Evolutionary conservation across 2,888 invertebrate species (phyloP).

Genomic region (Heliconius charithonia): DNA sequence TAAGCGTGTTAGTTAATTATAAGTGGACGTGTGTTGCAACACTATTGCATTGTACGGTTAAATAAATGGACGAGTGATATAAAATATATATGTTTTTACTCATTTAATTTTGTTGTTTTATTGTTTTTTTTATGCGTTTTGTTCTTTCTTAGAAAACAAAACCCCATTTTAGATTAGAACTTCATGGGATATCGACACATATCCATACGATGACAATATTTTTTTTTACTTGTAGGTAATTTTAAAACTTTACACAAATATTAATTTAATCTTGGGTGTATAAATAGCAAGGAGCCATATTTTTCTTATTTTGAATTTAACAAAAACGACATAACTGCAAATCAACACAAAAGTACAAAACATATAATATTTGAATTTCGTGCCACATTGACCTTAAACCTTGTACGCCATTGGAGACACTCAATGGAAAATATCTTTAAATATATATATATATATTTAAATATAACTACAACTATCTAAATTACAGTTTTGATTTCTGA

Average conservation of each 20-base stretch:
- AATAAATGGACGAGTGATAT: constrained; percentile 77
- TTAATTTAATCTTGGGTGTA: not conserved
- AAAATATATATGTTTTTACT: constrained; percentile 82
- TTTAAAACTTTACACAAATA: not conserved
- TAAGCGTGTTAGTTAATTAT: constrained; percentile 53
- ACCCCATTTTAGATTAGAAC: no score
- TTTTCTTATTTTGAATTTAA: not conserved
- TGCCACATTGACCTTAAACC: no score
- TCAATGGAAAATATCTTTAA: no score
- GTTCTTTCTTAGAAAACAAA: not conserved
- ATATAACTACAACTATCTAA: no score
- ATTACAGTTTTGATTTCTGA: no score
- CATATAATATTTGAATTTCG: no score
- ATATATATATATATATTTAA: no score
- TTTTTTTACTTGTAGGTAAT: not conserved
- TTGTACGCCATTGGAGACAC: no score
- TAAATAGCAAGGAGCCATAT: not conserved
- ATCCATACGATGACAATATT: no score
- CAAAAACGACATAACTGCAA: not conserved
- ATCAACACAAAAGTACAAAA: no score
- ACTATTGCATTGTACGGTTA: constrained; percentile 54
- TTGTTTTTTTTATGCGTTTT: constrained; percentile 4
- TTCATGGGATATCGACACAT: no score
- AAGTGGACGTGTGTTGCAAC: constrained; percentile 61
- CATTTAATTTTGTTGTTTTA: constrained; percentile 69